Base-by-base conservation (phyloP, 2,888 invertebrate genomes). In the Orthosia incerta region DNA sequence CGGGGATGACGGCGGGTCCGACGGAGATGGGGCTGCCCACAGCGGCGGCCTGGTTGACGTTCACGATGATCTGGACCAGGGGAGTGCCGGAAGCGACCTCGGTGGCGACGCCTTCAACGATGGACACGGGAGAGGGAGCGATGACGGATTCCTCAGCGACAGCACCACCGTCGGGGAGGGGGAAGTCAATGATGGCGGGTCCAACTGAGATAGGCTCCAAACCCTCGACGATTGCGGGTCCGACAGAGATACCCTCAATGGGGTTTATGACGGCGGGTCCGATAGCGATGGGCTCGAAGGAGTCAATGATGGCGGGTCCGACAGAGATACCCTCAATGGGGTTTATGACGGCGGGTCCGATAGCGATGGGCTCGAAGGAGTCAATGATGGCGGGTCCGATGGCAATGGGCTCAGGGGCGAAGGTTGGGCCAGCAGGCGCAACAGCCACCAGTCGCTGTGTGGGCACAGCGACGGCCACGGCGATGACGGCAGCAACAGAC, bases 31-130 rank as follows among this genome's bases (percentile, higher is more conserved):
- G 81, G 69, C 45, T 73, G 18, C 50, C 9, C 15, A 26, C 65
- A 51, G 66, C 23, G 13, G 66, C 23, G 12, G 46, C 83, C 65
- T 80, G 59, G 78, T 86, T 84, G 72, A 91, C 84, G 85, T 89
- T 89, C 75, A 90, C 62, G 83, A 90, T 87, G 82, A 90, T 89
- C 85, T 90, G 89, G 26, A 89, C 88, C 20, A 89, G 83, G n/a
- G 90, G 87, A 74, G 85, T 66, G 63, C 73, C 76, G 55, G 82
- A 51, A 55, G 67, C 71, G 61, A 79, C 2, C 45, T 68, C 77
- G 23, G 72, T 71, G 50, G 74, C 61, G 45, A 1, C 1, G n/a
- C 57, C 62, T 53, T 72, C 76, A 15, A 56, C 39, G 20, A 76
- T 2, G 20, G 78, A 20, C 20, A 80, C 76, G 23, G 80, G 74